Conservation (phyloP, 37 sponge, comb jelly and placozoan species). For the Petrosia ficiformis region DNA sequence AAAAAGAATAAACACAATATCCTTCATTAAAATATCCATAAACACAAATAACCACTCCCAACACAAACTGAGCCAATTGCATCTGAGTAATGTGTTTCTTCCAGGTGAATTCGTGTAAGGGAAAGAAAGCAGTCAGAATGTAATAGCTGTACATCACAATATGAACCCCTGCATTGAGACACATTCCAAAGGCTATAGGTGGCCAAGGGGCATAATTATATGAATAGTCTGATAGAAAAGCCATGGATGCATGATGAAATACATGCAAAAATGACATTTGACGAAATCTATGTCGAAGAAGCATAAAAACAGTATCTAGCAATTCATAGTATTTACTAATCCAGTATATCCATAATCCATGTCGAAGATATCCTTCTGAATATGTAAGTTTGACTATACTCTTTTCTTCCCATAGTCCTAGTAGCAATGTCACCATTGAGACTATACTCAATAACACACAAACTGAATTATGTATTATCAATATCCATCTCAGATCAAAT, state of each 20-base stretch:
- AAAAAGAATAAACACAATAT: slow-evolving; percentile 63
- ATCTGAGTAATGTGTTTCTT: slow-evolving; percentile 74
- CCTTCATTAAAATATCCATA: slow-evolving; percentile 37
- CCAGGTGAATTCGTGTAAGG: slow-evolving; percentile 49
- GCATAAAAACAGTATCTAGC: slow-evolving; percentile 85
- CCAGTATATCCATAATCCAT: slow-evolving; percentile 68
- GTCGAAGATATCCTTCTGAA: slow-evolving; percentile 7
- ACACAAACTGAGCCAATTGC: slow-evolving; percentile 83
- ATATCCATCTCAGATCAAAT: slow-evolving; percentile 23
- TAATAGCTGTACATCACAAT: slow-evolving; percentile 93
- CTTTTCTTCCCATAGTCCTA: slow-evolving; percentile 25
- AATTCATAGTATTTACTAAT: slow-evolving; percentile 82
- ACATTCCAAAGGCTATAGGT: slow-evolving; percentile 28
- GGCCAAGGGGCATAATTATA: slow-evolving; percentile 49
- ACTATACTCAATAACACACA: slow-evolving; percentile 45
- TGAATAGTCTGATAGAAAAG: slow-evolving; percentile 68
- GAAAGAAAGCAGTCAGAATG: slow-evolving; percentile 64
- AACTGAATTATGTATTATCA: slow-evolving; percentile 65
- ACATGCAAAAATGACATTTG: slow-evolving; percentile 92
- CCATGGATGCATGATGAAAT: slow-evolving; percentile 78
- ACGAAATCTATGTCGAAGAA: slow-evolving; percentile 68
- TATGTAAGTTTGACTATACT: neutral
- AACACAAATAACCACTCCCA: slow-evolving; percentile 30
- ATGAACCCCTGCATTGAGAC: slow-evolving; percentile 81
- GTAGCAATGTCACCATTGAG: slow-evolving; percentile 11